Evolutionary conservation across 1,140 invertebrate species (phyloP).

Genomic region (Lepidotrigona ventralis): DNA sequence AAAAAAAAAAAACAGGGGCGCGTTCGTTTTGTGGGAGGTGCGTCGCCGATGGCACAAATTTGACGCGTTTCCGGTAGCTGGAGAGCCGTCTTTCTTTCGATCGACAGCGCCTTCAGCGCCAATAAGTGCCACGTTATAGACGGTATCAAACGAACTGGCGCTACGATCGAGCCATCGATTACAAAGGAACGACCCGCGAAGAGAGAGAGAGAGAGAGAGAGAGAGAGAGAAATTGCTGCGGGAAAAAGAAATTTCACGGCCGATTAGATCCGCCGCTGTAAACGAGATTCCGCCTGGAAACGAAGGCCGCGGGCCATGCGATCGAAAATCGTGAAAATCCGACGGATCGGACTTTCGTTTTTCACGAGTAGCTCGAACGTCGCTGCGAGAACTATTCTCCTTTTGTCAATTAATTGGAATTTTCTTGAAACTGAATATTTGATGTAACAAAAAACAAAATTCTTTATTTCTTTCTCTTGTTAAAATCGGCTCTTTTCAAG

Average conservation of each 20-base stretch:
- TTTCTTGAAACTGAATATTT: no score
- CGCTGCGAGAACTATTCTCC: background rate
- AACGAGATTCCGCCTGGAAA: slow-evolving; percentile 62
- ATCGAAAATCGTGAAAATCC: slow-evolving; percentile 29
- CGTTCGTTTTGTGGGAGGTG: slow-evolving; percentile 3
- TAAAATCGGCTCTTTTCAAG: no score
- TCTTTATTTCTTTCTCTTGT: no score
- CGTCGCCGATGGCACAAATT: slow-evolving; percentile 20
- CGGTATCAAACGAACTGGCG: slow-evolving; percentile 41
- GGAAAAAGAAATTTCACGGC: slow-evolving; percentile 69
- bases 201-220: no score
- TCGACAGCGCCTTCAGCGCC: slow-evolving; percentile 60
- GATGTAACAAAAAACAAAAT: no score
- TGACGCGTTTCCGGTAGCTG: slow-evolving; percentile 37
- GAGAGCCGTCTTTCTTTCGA: slow-evolving; percentile 43
- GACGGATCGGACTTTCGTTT: background rate
- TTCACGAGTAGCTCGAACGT: background rate
- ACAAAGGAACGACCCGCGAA: slow-evolving; percentile 11
- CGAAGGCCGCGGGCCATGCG: slow-evolving; percentile 32
- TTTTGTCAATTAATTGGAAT: no score
- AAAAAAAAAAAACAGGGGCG: background rate
- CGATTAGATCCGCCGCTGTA: slow-evolving; percentile 69
- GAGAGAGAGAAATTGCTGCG: slow-evolving; percentile 51
- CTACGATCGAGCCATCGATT: slow-evolving; percentile 18
- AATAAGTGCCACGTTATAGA: slow-evolving; percentile 44